These are phyloP conservation scores for Phaethornis superciliosus DNA, from an alignment of 2,113 vertebrate genomes.

Conservation along the genomic window DNA sequence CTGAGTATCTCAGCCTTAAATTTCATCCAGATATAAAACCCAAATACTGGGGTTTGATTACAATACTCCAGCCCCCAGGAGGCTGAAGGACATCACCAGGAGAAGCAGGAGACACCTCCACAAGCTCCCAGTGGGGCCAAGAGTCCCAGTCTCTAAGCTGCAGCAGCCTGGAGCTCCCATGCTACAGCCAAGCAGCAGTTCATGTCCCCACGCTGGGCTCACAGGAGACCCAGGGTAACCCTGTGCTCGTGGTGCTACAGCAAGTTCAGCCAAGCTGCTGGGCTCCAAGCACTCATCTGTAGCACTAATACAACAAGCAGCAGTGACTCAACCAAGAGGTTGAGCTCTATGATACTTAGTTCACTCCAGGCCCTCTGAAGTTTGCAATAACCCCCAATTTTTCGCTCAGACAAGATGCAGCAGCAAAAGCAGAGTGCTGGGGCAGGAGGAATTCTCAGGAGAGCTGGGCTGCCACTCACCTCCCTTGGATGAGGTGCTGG, in stretches of 20 bases:
- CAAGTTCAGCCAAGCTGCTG: not conserved
- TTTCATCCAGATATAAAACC: not conserved
- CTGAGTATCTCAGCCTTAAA: not conserved
- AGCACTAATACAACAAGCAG: accelerated
- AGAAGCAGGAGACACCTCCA: not conserved
- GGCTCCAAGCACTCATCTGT: accelerated
- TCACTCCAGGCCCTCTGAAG: not conserved
- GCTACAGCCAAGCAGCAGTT: accelerated
- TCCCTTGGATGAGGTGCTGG: conserved; percentile 83
- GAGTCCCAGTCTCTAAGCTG: accelerated
- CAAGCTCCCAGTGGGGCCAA: accelerated
- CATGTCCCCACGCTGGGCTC: not conserved
- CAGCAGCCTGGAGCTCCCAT: not conserved
- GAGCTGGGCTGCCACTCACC: conserved; percentile 19
- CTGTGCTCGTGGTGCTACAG: not conserved
- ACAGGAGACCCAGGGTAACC: accelerated
- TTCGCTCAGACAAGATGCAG: not conserved
- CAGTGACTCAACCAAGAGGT: accelerated
- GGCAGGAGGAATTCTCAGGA: not conserved
- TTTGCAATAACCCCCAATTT: not conserved
- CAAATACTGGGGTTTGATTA: not conserved
- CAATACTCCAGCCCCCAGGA: not conserved
- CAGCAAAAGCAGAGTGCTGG: not conserved
- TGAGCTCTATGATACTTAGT: accelerated
- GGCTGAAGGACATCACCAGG: not conserved